Percentiles rank a stretch among this genome's conserved stretches.
phyloP scores from a whole-genome alignment of 1,140 invertebrate species.

The Pogonus chalceus region DNA sequence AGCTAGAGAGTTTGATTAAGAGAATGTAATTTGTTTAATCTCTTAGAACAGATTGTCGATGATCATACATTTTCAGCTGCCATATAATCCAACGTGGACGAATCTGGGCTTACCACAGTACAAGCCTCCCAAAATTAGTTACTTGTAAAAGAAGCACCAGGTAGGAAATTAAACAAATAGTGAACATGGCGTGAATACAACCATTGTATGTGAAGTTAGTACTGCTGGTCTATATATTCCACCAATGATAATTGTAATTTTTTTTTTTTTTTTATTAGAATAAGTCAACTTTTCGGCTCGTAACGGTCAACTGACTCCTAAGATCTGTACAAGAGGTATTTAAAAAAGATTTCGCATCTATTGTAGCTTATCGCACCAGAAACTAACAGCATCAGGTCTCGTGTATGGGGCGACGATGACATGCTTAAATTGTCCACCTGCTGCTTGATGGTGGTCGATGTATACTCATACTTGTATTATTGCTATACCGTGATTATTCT shows the following conservation, averaged over 20 bases:
- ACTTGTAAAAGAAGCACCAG: slow-evolving; percentile 1
- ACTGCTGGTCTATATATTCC: slow-evolving; percentile 10
- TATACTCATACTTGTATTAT: too few relatives aligned
- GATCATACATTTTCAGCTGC: slow-evolving; percentile 3
- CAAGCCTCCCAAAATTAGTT: too few relatives aligned
- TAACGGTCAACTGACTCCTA: too few relatives aligned
- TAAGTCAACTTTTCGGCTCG: too few relatives aligned
- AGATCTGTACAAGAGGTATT: not conserved
- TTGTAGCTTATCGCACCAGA: slow-evolving; percentile 2
- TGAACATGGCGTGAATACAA: too few relatives aligned
- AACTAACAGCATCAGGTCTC: too few relatives aligned
- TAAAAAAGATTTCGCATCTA: slow-evolving; percentile 1
- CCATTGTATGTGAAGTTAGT: slow-evolving; percentile 1
- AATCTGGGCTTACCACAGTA: not conserved
- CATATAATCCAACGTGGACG: slow-evolving; percentile 6
- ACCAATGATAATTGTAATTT: slow-evolving; percentile 13
- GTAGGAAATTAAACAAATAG: not conserved
- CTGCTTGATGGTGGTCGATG: too few relatives aligned
- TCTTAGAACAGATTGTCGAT: slow-evolving; percentile 4
- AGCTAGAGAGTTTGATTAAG: too few relatives aligned
- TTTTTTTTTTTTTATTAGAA: too few relatives aligned
- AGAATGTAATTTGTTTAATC: slow-evolving; percentile 4
- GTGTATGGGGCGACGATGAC: too few relatives aligned
- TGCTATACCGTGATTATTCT: too few relatives aligned
- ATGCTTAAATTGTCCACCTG: too few relatives aligned